Evolutionary conservation across 2,113 vertebrate genomes (phyloP), one percentile per base, ranked within the genome.

Genomic region (Acrocephalus kingi): DNA sequence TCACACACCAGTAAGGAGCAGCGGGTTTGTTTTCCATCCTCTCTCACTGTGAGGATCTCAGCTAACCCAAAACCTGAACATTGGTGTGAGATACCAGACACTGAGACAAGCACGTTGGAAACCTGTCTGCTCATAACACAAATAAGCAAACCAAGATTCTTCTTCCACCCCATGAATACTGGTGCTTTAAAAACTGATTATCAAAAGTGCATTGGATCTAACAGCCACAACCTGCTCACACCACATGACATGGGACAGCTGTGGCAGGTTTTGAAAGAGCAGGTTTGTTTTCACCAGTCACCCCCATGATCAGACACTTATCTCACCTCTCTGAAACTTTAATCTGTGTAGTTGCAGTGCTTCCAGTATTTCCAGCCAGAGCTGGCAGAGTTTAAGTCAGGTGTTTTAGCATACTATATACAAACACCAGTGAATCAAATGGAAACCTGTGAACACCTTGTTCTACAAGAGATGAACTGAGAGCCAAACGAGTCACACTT

Each of bases 1-100:
- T 84, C 96, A 94, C 63, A 96, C 43, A 95, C 84, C 89, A 96
- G 85, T 56, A 96, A 92, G 90, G 92, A 94, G 73, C 18, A 68
- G 81, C 1, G 5, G 39, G 84, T 94, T 96, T 90, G 68, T 94
- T 94, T 96, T 72, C 64, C 35, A 31, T 54, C 49, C 86, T 75
- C 61, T 88, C 75, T 56, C 41, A 49, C 14, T 7, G 27, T 3
- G 23, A 85, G 21, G 28, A 35, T 35, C 43, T 73, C n/a, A 41
- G 21, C 37, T 86, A 31, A 52, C 51, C 37, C 49, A 39, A 96
- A 84, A 89, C 86, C 90, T 72, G 61, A 93, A 71, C 59, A 78
- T 8, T 30, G 20, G 20, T 2, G 87, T 84, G 48, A n/a, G 46
- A 84, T 62, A 94, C 59, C 92, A 78, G 69, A 75, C 87, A 84